Base-by-base conservation (phyloP, 2,113 vertebrate genomes). In the Stegastes partitus region DNA sequence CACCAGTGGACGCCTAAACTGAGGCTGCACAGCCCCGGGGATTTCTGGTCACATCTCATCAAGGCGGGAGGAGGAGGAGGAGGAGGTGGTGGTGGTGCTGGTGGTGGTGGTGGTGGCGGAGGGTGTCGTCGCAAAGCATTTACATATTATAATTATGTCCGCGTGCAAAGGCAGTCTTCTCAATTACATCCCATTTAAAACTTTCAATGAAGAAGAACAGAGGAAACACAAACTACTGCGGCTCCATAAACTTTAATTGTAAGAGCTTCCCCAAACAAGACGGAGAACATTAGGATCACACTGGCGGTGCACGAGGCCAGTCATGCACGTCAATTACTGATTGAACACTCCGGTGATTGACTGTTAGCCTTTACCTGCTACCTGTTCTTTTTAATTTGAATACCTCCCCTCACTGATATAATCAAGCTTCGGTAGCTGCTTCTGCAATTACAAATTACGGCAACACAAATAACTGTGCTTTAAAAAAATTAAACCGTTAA, bases 111-210 rank as follows among this genome's bases (percentile, higher is more conserved):
- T 10, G 31, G 31, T 8, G 22, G 28, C 18, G 61, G 25, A 64
- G 23, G 64, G 57, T 53, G 51, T 78, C 34, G 34, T 74, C 31
- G 58, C 81, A 89, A 92, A 86, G 22, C 25, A 93, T 93, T 92
- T 91, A 87, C 90, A 93, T 93, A 81, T 90, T 92, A 74, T 90
- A 91, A 93, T 91, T 77, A 90, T 72, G 76, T 82, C 71, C 56
- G 70, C 79, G 69, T 58, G 73, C 77, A 57, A 83, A 86, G 76
- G 71, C 18, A 16, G 57, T 82, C 82, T 82, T 78, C 77, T 86
- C 85, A 86, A 92, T 92, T 88, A 90, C 77, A 76, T 71, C 62
- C 75, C 68, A 81, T 80, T 88, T 83, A 82, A 86, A 87, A 87
- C 74, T 82, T 87, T 79, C 77, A 77, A 78, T 82, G 76, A 78